Conservation (phyloP, 1,140 invertebrate species). For the Cherax destructor region DNA sequence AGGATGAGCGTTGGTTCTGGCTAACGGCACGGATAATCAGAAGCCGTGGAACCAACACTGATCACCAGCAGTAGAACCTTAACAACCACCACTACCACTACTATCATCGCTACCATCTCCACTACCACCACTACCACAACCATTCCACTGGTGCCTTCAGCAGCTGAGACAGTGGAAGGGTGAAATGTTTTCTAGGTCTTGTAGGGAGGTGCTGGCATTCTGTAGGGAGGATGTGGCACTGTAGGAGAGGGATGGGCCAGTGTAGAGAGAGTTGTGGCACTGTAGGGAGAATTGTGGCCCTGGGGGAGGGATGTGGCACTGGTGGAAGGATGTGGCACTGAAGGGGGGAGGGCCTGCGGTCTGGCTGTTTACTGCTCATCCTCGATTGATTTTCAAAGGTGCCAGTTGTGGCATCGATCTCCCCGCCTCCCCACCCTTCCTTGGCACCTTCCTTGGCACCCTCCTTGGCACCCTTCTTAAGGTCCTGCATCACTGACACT, state of each 20-base stretch:
- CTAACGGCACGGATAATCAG: too few relatives aligned
- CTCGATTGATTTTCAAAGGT: constrained; percentile 45
- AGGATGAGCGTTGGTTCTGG: background rate
- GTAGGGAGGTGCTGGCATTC: too few relatives aligned
- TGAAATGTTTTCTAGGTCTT: too few relatives aligned
- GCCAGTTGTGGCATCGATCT: constrained; percentile 21
- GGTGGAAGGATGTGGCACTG: background rate
- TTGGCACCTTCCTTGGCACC: background rate
- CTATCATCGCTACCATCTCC: background rate
- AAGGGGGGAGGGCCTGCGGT: background rate
- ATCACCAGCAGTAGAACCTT: background rate
- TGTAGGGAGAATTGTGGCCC: too few relatives aligned
- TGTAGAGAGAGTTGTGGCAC: too few relatives aligned
- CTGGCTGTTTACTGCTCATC: constrained; percentile 29
- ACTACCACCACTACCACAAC: background rate
- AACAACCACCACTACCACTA: too few relatives aligned
- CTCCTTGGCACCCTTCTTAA: background rate
- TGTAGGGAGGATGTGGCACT: too few relatives aligned
- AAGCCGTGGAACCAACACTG: background rate
- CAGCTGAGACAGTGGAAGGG: too few relatives aligned
- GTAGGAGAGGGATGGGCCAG: too few relatives aligned
- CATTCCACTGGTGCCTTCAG: too few relatives aligned
- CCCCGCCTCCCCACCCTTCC: background rate
- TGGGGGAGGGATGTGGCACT: too few relatives aligned
- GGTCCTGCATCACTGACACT: too few relatives aligned